Base-by-base conservation (phyloP, 2,888 invertebrate genomes). In the Halocaridina rubra region DNA sequence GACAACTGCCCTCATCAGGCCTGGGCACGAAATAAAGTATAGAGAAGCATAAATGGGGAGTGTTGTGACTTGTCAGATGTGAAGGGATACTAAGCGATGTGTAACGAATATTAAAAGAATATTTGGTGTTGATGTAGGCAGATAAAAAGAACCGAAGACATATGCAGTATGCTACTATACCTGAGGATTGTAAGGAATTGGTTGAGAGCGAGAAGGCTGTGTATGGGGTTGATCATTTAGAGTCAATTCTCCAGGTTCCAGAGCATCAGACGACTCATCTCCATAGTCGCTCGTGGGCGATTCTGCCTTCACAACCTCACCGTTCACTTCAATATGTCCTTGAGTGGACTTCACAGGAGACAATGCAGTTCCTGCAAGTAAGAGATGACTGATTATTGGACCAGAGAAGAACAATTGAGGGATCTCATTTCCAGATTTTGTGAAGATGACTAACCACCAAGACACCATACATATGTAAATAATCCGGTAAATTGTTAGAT, bases 231-330 rank as follows among this genome's bases (percentile, higher is more conserved):
- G 84, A 67, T 84, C 84, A 24, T 84, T 84, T 22, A 84, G 75
- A 57, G 79, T 84, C 3, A 84, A 33, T 57, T 84, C 84, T 16
- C 84, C 84, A 4, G 84, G 80, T 27, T 82, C 80, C 39, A 76
- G 53, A 7, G 69, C 74, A 46, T 84, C 84, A 0, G 77, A 77
- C 2, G 75, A 75, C 59, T 88, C 88, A 5, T 86, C 88, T 2
- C 84, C 88, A 46, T 88, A 88, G 59, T 88, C 88, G 32, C 88
- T 88, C 30, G 88, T 88, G 2, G 88, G 88, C 16, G 88, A 88
- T 53, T 88, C 88, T 7, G 84, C 88, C 75, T 88, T 88, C 30
- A 86, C 72, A n/a, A 75, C 82, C 53, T 80, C 81, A 24, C 61
- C 72, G 2, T 19, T 30, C 27, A 19, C 57, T 5, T 53, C 75